Base-by-base conservation (phyloP, 2,113 vertebrate species). In the Bujurquina vittata region DNA sequence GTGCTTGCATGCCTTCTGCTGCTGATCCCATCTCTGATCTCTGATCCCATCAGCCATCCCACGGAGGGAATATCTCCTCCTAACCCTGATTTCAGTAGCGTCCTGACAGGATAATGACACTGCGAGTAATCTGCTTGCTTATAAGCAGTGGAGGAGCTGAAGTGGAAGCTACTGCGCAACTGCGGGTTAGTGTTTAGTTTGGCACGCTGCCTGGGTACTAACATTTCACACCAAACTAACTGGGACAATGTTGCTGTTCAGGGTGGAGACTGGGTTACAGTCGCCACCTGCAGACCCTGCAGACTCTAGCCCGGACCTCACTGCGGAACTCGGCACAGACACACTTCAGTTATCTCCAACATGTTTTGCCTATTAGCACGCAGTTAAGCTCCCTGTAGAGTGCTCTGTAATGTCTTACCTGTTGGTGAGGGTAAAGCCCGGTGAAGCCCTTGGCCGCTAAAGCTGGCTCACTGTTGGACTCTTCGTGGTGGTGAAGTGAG, bases 401-500 rank as follows among this genome's bases (percentile, higher is more conserved):
- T 49, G 37, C 22, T 58, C 54, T 43, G 10, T 22, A 2, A 7
- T 23, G 7, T n/a, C 56, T 79, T 92, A 95, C 93, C 92, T 94
- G 89, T 14, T 77, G 87, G 40, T 72, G 80, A 26, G 86, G 77
- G 9, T 82, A 29, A 60, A 22, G 37, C 31, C 26, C 76, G 1
- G 60, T 29, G 33, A 69, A 59, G 56, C 11, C 40, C 23, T 75
- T 76, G 22, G 61, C 31, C 37, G 72, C 7, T 22, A 72, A 61
- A 69, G 72, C 65, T 1, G 80, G 49, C 17, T 77, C 79, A 17
- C 67, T n/a, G 82, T 20, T 56, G 2, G 82, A 76, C 26, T 94
- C 91, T 57, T 90, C 89, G 7, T 72, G 75, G 3, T 80, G 60
- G 46, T 56, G 80, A 81, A 72, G 3, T 8, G 82, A 31, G 26